Evolutionary conservation across 1,140 invertebrate genomes (phyloP).

Genomic region (Mylabris phalerata): DNA sequence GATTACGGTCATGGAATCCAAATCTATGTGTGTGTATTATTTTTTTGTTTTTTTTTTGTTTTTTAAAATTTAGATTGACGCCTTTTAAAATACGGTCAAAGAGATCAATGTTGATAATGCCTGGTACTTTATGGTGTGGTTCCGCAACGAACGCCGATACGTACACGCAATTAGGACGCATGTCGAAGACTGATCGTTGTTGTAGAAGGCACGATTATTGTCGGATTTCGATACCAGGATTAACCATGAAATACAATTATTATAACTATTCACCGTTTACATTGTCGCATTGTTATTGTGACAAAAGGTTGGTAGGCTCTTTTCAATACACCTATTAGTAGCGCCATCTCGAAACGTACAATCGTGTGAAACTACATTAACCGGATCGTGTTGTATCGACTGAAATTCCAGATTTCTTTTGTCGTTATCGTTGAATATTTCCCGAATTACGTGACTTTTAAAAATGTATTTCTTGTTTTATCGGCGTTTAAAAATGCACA

Average conservation of each 20-base stretch:
- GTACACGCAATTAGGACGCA: constrained; percentile 63
- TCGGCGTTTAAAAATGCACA: too few relatives aligned
- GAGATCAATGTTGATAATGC: constrained; percentile 48
- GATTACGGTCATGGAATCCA: too few relatives aligned
- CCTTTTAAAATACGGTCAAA: background rate
- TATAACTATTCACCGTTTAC: constrained; percentile 79
- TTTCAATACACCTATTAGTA: background rate
- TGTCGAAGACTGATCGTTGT: constrained; percentile 65
- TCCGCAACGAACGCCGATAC: constrained; percentile 53
- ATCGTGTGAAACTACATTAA: too few relatives aligned
- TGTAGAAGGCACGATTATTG: constrained; percentile 76
- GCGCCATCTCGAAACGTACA: background rate
- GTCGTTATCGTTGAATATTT: too few relatives aligned
- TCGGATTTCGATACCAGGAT: constrained; percentile 58
- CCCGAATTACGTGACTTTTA: too few relatives aligned
- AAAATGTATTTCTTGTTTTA: too few relatives aligned
- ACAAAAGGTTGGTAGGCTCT: constrained; percentile 62
- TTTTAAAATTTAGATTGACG: background rate
- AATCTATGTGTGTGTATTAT: too few relatives aligned
- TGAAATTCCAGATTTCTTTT: background rate
- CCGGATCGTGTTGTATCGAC: too few relatives aligned
- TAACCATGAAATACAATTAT: constrained; percentile 60
- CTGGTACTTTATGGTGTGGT: constrained; percentile 82
- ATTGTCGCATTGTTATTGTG: constrained; percentile 79
- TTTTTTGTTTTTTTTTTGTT: background rate